phyloP scores from a whole-genome alignment of 2,113 vertebrate genomes.

The Ovis aries region ARS-UI_Ramb_v3.0 NC_056077.1:13201001-13201500 shows the following conservation, averaged over 20 bases:
- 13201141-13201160: slow-evolving; percentile 28
- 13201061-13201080: slow-evolving; percentile 46
- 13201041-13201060: slow-evolving; percentile 39
- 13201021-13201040: slow-evolving; percentile 18
- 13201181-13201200: background rate
- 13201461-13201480: background rate
- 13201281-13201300: background rate
- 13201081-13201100: slow-evolving; percentile 37
- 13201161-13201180: background rate
- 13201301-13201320: background rate
- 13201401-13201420: background rate
- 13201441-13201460: background rate
- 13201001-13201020: background rate
- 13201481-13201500: background rate
- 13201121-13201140: slow-evolving; percentile 49
- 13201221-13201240: background rate
- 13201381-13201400: background rate
- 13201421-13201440: background rate
- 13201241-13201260: background rate
- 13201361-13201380: background rate
- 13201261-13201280: background rate
- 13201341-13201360: background rate
- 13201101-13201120: slow-evolving; percentile 52
- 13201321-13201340: background rate
- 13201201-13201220: background rate